Conservation (phyloP, 37 sponge, comb jelly and placozoan genomes). For the Dysidea cf. avara region DNA sequence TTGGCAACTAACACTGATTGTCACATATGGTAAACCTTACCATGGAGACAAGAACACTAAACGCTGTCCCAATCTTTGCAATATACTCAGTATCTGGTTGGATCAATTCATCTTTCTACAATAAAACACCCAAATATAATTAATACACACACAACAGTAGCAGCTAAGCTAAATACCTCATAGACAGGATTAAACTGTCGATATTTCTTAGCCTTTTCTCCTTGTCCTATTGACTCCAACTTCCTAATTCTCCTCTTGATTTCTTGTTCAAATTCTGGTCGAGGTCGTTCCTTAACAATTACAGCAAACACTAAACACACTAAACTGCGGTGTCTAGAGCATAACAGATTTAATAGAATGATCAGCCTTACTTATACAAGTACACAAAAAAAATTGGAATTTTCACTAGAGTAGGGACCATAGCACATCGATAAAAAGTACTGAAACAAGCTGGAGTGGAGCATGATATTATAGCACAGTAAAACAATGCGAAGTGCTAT, state of each 20-base stretch:
- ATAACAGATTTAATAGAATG: too few species aligned
- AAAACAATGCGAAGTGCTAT: too few species aligned
- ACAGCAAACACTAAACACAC: background rate
- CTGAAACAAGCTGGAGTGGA: too few species aligned
- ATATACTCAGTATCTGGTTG: slow-evolving; percentile 62
- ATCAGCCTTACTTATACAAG: too few species aligned
- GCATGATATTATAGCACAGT: too few species aligned
- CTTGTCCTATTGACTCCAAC: slow-evolving; percentile 29
- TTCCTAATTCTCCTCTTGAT: slow-evolving; percentile 56
- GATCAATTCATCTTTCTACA: slow-evolving; percentile 68
- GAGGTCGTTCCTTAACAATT: slow-evolving; percentile 57
- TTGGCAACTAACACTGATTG: too few species aligned
- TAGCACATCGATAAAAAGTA: too few species aligned
- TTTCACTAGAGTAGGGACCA: too few species aligned
- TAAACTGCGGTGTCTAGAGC: background rate
- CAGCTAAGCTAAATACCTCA: too few species aligned
- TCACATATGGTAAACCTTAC: too few species aligned
- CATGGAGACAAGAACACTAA: slow-evolving; percentile 69
- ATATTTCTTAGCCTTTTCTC: slow-evolving; percentile 40
- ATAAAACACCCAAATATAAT: background rate
- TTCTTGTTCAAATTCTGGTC: slow-evolving; percentile 85
- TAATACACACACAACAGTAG: too few species aligned
- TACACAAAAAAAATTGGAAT: too few species aligned
- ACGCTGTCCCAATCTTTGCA: slow-evolving; percentile 60
- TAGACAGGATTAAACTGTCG: slow-evolving; percentile 54